Percentiles rank a stretch among this genome's conserved stretches.
Evolutionary conservation across 2,113 vertebrate species (phyloP).

Genomic region (Gallinago media): DNA sequence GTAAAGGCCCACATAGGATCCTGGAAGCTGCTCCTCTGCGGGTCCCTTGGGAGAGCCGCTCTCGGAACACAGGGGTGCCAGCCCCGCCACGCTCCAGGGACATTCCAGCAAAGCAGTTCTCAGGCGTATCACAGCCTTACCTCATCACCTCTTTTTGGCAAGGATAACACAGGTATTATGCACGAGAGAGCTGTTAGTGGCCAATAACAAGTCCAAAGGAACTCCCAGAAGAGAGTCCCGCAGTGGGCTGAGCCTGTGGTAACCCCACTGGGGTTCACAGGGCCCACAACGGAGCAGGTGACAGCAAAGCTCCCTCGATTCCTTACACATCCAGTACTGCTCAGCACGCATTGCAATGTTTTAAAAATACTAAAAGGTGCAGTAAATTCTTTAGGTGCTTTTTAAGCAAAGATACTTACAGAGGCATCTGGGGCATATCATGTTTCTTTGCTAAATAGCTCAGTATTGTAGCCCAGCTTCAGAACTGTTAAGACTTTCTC

Average conservation of each 20-base stretch:
- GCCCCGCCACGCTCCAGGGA: not conserved
- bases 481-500: not conserved
- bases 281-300: fast-evolving
- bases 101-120: not conserved
- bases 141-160: not conserved
- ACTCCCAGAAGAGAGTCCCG: not conserved
- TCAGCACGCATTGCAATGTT: not conserved
- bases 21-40: not conserved
- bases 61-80: not conserved
- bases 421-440: not conserved
- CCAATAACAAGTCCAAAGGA: not conserved
- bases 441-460: not conserved
- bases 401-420: not conserved
- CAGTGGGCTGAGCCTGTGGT: not conserved
- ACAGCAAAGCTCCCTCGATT: not conserved
- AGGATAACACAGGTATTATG: not conserved
- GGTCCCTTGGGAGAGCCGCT: not conserved
- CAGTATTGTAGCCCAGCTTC: not conserved
- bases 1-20: not conserved
- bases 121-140: not conserved
- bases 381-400: not conserved
- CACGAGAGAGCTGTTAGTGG: not conserved
- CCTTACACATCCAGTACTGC: not conserved
- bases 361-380: not conserved
- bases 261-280: not conserved